Conservation (phyloP, 2,797 vertebrate species). For the Distichodus sexfasciatus region DNA sequence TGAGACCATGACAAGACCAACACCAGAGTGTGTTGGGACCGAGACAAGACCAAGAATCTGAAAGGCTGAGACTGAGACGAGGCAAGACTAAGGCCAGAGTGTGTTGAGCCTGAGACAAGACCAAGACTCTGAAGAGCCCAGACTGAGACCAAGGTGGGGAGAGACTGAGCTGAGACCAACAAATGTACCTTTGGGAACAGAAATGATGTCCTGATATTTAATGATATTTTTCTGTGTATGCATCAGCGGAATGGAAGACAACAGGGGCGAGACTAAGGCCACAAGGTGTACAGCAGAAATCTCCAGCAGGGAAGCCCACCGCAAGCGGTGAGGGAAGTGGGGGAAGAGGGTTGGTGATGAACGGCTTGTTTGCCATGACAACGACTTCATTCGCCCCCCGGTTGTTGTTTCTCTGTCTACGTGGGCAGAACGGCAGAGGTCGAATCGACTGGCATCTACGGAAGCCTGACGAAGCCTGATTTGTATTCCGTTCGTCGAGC, state of each 20-base stretch:
- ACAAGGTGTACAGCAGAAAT: constrained; percentile 25
- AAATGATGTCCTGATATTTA: no score
- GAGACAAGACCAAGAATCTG: no score
- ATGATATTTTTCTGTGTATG: no score
- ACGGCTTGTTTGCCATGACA: constrained; percentile 22
- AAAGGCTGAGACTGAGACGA: no score
- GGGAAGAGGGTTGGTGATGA: constrained; percentile 15
- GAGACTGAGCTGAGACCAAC: no score
- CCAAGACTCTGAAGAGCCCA: no score
- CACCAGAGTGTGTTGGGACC: no score
- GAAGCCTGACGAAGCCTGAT: constrained; percentile 18
- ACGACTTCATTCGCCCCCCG: constrained; percentile 33
- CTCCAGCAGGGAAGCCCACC: constrained; percentile 7
- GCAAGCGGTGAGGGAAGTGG: background rate
- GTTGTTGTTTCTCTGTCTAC: constrained; percentile 26
- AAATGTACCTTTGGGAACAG: no score
- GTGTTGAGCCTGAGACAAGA: no score
- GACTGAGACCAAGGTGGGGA: no score
- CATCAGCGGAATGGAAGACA: constrained; percentile 16
- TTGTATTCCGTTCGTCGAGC: constrained; percentile 47
- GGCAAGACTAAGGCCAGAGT: no score
- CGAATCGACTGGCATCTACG: constrained; percentile 29
- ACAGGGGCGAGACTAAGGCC: constrained; percentile 17
- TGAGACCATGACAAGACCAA: no score
- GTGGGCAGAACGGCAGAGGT: constrained; percentile 23